Conservation (phyloP, 2,113 vertebrate genomes). For the Cricetomys ansorgei region DNA sequence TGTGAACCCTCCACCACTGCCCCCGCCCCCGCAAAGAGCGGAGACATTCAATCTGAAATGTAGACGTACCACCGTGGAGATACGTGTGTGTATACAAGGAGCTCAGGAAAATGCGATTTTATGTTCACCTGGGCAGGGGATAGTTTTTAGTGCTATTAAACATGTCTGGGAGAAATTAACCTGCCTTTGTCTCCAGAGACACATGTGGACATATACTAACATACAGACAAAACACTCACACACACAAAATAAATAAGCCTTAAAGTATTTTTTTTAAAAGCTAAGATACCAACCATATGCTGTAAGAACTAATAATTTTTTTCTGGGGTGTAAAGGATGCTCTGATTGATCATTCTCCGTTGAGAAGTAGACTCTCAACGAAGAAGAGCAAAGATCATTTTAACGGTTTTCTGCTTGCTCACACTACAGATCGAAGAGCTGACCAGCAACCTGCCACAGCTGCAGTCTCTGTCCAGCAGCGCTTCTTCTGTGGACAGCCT, state of each 20-base stretch:
- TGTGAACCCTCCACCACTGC: neutral
- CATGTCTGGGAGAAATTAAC: neutral
- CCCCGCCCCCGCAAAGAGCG: no score
- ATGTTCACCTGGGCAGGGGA: neutral
- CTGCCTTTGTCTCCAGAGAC: neutral
- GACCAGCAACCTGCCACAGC: constrained; percentile 94
- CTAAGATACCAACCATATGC: accelerated
- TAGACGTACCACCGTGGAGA: neutral
- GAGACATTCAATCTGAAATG: neutral
- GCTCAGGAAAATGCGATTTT: neutral
- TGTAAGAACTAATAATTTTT: neutral
- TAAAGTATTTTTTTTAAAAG: neutral
- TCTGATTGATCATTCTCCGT: neutral
- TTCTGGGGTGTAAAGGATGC: neutral
- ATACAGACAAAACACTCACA: neutral
- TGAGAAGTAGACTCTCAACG: neutral
- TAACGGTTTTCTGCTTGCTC: neutral
- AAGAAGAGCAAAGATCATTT: neutral
- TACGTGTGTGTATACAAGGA: neutral
- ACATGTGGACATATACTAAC: neutral
- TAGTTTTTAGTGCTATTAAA: neutral
- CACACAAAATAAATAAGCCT: neutral
- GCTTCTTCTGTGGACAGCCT: constrained; percentile 94
- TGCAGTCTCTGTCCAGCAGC: constrained; percentile 92
- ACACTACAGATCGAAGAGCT: constrained; percentile 94